A percentile compares a stretch with the other conserved stretches of the same genome.
These are phyloP conservation scores for Cryptus armator DNA, from an alignment of 2,888 invertebrate species.

Conservation along the genomic window DNA sequence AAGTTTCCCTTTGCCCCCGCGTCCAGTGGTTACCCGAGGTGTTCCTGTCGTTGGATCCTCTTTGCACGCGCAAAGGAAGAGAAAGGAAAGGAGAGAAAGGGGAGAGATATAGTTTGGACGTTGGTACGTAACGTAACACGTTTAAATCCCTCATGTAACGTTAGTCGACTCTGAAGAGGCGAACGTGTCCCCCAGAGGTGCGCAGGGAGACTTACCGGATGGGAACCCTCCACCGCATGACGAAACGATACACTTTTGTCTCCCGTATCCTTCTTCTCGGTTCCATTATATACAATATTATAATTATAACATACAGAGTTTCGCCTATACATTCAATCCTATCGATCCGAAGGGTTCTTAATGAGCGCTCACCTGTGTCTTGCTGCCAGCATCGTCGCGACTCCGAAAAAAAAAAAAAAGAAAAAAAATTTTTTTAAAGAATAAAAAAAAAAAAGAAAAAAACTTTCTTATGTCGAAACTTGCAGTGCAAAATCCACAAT, in stretches of 20 bases:
- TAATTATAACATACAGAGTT: neutral
- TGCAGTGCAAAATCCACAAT: neutral
- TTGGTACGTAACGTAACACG: conserved; percentile 80
- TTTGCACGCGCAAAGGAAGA: conserved; percentile 4
- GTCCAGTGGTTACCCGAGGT: conserved; percentile 15
- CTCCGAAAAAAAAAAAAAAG: neutral
- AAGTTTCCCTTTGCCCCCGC: neutral
- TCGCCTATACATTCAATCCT: neutral
- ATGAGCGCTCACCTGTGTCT: conserved; percentile 78
- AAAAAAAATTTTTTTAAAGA: neutral
- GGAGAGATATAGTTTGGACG: conserved; percentile 73
- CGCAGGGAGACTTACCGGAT: conserved; percentile 73
- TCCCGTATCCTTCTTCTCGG: conserved; percentile 15
- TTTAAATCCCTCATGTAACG: conserved; percentile 84
- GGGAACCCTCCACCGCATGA: conserved; percentile 63
- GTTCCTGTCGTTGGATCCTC: neutral
- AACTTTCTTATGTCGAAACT: neutral
- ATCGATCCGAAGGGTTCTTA: neutral
- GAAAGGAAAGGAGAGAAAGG: conserved; percentile 54
- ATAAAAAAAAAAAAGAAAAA: neutral
- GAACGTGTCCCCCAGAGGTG: conserved; percentile 6
- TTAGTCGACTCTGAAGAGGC: conserved; percentile 69
- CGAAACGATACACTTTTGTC: conserved; percentile 57
- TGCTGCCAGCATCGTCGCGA: conserved; percentile 76
- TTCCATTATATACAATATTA: neutral